Conservation (phyloP, 2,797 vertebrate genomes). For the Denticeps clupeoides region DNA sequence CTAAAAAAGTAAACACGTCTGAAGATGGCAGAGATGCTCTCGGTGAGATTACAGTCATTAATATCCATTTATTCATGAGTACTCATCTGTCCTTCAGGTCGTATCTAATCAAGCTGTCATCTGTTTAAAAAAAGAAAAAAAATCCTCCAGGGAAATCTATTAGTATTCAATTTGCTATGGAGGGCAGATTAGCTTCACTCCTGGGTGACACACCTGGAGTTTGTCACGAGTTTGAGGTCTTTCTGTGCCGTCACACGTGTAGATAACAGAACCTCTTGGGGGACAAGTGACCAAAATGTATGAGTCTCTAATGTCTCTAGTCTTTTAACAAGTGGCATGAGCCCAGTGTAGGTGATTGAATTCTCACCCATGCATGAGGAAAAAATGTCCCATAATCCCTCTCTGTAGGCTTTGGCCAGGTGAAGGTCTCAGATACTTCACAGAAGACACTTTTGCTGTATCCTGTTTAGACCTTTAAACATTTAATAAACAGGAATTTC, state of each 20-base stretch:
- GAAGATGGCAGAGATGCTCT: constrained; percentile 39
- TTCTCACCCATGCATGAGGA: no score
- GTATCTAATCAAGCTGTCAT: constrained; percentile 61
- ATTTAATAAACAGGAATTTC: no score
- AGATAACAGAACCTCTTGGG: no score
- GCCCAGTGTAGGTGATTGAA: no score
- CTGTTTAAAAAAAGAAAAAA: constrained; percentile 36
- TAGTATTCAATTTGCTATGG: constrained; percentile 35
- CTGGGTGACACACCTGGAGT: constrained; percentile 18
- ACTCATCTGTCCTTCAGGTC: constrained; percentile 44
- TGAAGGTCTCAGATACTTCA: constrained; percentile 23
- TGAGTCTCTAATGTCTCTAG: constrained; percentile 1
- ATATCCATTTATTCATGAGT: constrained; percentile 54
- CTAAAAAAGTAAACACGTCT: no score
- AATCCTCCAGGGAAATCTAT: constrained; percentile 36
- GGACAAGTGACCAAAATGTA: constrained; percentile 16
- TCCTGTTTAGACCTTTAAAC: no score
- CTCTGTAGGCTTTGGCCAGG: constrained; percentile 13
- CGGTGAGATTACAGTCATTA: constrained; percentile 55
- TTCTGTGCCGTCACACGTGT: no score
- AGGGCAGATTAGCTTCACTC: constrained; percentile 30
- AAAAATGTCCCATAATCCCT: constrained; percentile 19
- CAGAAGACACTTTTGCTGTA: no score
- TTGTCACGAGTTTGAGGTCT: constrained; percentile 32
- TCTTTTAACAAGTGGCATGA: constrained; percentile 11